These are phyloP conservation scores for Galeruca laticollis DNA, from an alignment of 2,888 invertebrate species.

Conservation along the genomic window DNA sequence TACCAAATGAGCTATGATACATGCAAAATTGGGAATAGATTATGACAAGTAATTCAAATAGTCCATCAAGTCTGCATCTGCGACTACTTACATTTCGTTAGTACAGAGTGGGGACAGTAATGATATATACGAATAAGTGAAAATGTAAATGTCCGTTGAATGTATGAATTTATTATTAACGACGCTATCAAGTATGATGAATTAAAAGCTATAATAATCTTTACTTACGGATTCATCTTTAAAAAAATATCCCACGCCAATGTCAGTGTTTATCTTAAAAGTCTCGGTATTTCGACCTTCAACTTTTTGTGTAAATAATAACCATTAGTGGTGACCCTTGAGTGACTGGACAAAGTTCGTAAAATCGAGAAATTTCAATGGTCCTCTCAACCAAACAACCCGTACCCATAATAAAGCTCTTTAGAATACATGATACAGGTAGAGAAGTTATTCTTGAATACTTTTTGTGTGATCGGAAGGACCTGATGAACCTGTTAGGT, in stretches of 20 bases:
- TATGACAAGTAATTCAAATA: no score
- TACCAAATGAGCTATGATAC: no score
- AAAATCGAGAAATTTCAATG: slow-evolving; percentile 35
- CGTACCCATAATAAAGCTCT: slow-evolving; percentile 29
- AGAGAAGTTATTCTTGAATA: slow-evolving; percentile 28
- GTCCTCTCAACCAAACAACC: slow-evolving; percentile 22
- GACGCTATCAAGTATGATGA: not conserved
- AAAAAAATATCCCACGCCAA: slow-evolving; percentile 13
- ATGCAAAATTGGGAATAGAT: no score
- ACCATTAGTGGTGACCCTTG: slow-evolving; percentile 43
- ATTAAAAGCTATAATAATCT: not conserved
- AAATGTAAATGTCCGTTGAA: not conserved
- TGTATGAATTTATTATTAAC: not conserved
- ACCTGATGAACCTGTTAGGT: slow-evolving; percentile 13
- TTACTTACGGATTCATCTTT: not conserved
- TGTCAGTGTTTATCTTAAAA: slow-evolving; percentile 26
- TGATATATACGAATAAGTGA: not conserved
- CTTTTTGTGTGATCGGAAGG: slow-evolving; percentile 22
- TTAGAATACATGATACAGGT: slow-evolving; percentile 33
- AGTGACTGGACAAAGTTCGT: slow-evolving; percentile 47
- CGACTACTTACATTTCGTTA: not conserved
- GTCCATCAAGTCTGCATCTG: no score
- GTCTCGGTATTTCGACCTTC: slow-evolving; percentile 40
- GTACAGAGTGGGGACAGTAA: not conserved
- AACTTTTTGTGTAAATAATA: slow-evolving; percentile 46